Conservation (phyloP, 2,888 invertebrate genomes). For the Lasiommata megera region DNA sequence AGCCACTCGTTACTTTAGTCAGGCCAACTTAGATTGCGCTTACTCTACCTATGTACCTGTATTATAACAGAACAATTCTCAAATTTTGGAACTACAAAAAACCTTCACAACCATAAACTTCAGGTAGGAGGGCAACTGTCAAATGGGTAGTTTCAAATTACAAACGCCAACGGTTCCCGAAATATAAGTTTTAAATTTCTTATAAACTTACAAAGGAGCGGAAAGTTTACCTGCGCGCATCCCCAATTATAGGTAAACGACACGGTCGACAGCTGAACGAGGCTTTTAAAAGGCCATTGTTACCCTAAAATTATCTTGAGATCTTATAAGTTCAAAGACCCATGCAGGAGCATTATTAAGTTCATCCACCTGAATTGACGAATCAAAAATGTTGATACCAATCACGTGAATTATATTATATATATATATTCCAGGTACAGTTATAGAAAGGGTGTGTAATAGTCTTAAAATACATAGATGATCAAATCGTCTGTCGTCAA, state of each 20-base stretch:
- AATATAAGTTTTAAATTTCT: neutral
- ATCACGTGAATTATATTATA: neutral
- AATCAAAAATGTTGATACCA: neutral
- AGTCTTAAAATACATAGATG: constrained; percentile 9
- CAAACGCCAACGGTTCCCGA: neutral
- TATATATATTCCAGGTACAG: neutral
- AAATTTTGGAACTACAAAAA: neutral
- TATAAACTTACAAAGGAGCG: constrained; percentile 35
- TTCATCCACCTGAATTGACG: constrained; percentile 1
- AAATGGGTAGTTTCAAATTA: constrained; percentile 1
- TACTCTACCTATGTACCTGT: neutral
- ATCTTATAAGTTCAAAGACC: constrained; percentile 60
- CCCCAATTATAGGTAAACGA: constrained; percentile 45
- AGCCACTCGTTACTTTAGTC: neutral
- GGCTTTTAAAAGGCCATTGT: constrained; percentile 20
- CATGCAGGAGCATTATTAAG: constrained; percentile 2
- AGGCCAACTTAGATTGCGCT: neutral
- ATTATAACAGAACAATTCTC: neutral
- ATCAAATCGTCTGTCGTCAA: constrained; percentile 5
- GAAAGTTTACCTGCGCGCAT: constrained; percentile 55
- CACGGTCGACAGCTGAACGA: constrained; percentile 61
- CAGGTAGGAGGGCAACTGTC: constrained; percentile 11
- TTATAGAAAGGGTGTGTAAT: neutral
- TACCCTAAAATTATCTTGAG: constrained; percentile 12
- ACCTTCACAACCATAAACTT: constrained; percentile 1